phyloP scores from a whole-genome alignment of 1,140 invertebrate genomes.

The Solenopsis fugax region DNA sequence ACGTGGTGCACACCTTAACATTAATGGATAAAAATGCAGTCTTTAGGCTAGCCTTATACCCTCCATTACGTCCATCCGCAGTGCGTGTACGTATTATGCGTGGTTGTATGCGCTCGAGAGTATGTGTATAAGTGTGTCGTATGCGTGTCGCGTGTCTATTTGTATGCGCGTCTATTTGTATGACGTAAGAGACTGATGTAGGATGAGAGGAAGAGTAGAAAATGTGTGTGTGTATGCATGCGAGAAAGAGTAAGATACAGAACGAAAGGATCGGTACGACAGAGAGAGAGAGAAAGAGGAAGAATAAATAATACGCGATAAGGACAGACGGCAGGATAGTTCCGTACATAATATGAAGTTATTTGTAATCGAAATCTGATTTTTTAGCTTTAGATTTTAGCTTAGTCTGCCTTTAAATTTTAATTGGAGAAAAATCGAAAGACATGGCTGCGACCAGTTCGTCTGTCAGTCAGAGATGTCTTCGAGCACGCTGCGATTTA shows the following conservation, averaged over 20 bases:
- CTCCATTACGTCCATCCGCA: constrained; percentile 70
- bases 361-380: constrained; percentile 49
- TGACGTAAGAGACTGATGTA: constrained; percentile 46
- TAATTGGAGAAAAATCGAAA: constrained; percentile 41
- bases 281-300: neutral
- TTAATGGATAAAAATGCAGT: constrained; percentile 67
- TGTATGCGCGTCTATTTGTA: constrained; percentile 44
- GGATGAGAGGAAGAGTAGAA: constrained; percentile 33
- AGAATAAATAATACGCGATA: constrained; percentile 25
- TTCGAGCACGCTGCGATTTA: constrained; percentile 29
- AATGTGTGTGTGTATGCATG: neutral
- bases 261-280: neutral
- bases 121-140: constrained; percentile 32
- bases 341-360: constrained; percentile 40
- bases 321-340: constrained; percentile 30
- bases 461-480: no score
- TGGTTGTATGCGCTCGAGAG: constrained; percentile 46
- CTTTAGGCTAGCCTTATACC: constrained; percentile 71
- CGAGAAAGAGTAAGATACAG: constrained; percentile 16
- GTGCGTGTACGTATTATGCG: constrained; percentile 62
- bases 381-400: constrained; percentile 56
- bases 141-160: constrained; percentile 49
- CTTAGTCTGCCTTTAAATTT: constrained; percentile 49
- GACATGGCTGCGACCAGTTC: constrained; percentile 41
- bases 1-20: constrained; percentile 70